Base-by-base conservation (phyloP, 1,140 invertebrate species). In the Leptoteleia sp. region DNA sequence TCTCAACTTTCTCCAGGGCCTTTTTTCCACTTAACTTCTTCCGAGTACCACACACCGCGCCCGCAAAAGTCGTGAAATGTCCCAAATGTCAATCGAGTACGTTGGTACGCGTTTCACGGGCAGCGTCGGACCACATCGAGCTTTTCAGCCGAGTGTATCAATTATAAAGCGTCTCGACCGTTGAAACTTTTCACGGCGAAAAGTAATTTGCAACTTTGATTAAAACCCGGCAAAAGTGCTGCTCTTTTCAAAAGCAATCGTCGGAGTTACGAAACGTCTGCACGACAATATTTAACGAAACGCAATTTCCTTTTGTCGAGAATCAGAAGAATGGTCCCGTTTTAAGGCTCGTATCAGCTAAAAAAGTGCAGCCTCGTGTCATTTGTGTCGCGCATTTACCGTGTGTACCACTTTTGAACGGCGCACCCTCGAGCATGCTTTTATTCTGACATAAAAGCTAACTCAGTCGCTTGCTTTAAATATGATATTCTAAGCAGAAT, bases 371-470 rank as follows among this genome's bases (percentile, higher is more conserved):
- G 45, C 43, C 33, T 25, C 52, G 33, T 35, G 45, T 48, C 40
- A 47, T 67, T 67, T 64, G 17, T 47, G 29, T 50, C 45, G 55
- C 37, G 27, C 17, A 35, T 47, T 48, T 33, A 22, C 37, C 11
- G 12, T 37, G 27, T 35, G 17, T 33, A n/a, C 54, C 17, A 42
- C 57, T 8, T 72, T 64, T 48, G 17, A 8, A 50, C 9, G 31
- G 55, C 37, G 38, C 68, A 45, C 71, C 42, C 64, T 67, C 45
- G 17, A 75, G 50, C 8, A 8, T 9, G 55, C 57, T 47, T 75
- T 75, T 52, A 65, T 65, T 40, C 25, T 15, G 13, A 15, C 35
- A 65, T 43, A 75, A 75, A 75, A 75, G 68, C 68, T 31, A 27
- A 43, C 47, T 45, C 68, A 37, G 35, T 17, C 19, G 35, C 11